phyloP scores from a whole-genome alignment of 2,797 vertebrate species.

The Notolabrus celidotus region DNA sequence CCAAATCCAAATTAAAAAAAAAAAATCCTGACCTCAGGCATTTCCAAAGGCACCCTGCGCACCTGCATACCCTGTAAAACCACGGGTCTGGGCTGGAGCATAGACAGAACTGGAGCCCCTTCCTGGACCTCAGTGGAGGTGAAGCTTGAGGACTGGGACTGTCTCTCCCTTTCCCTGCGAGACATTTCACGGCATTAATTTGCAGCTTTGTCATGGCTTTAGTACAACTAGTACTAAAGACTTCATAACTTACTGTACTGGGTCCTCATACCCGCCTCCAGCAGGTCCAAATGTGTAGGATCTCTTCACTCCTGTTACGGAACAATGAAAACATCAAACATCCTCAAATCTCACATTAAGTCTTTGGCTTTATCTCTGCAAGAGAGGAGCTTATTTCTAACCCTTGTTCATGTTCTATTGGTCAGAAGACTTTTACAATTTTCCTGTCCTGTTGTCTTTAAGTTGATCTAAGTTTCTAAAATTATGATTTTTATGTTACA shows the following conservation, averaged over 20 bases:
- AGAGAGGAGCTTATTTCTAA: no score
- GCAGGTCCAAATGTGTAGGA: constrained; percentile 93
- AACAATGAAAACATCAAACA: constrained; percentile 12
- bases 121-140: constrained; percentile 92
- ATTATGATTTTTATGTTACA: no score
- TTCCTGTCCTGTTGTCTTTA: no score
- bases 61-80: constrained; percentile 95
- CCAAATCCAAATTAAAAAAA: constrained; percentile 11
- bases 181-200: constrained; percentile 17
- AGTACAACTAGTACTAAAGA: background rate
- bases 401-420: no score
- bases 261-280: constrained; percentile 93
- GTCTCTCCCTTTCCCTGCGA: constrained; percentile 90
- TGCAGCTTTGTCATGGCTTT: background rate
- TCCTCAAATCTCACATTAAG: no score
- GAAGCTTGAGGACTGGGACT: constrained; percentile 94
- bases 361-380: no score
- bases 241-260: constrained; percentile 86
- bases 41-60: constrained; percentile 91
- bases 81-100: constrained; percentile 90
- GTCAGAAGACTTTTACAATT: background rate
- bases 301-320: constrained; percentile 88
- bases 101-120: constrained; percentile 84
- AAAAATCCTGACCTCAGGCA: constrained; percentile 89
- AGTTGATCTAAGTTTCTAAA: no score